Base-by-base conservation (phyloP, 92 coral and sea anemone species). In the Epizoanthus illoricatus region DNA sequence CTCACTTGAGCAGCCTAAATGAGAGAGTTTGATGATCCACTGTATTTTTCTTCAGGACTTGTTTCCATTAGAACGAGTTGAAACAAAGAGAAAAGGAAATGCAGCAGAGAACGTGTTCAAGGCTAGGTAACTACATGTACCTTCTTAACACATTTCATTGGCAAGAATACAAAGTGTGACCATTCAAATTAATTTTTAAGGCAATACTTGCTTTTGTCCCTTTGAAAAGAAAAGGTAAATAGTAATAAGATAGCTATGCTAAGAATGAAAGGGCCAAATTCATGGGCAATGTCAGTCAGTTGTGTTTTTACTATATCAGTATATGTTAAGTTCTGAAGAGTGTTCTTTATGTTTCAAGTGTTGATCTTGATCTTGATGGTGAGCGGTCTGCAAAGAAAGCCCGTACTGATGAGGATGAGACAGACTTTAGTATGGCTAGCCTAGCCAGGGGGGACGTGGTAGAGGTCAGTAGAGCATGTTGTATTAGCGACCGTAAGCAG, bases 351-450 rank as follows among this genome's bases (percentile, higher is more conserved):
- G 56, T 49, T 49, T 49, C 3, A 8, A 92, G 97, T 68, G 84
- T 74, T 64, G 90, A 84, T 6, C 21, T 61, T 2, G 95, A 91
- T 52, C 28, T 72, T 15, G 86, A 80, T 80, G 90, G 90, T 36
- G 94, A 91, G 79, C 86, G 84, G 15, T 88, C 94, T 19, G 88
- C 81, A 3, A 92, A 92, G 76, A 78, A 90, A 58, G 86, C 85
- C 55, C 87, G 88, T 74, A 40, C 64, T 18, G 90, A 85, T 5
- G 86, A 65, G 62, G 98, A 91, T 79, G 97, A 95, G 78, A 88
- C 93, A 40, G 98, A 90, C 87, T 89, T 92, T 20, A 93, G 98
- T 71, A 96, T 96, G 96, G 98, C 92, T 11, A 90, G 89, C 11
- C 90, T 93, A 74, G 92, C 94, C 28, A 91, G 88, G 79, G 94